A percentile compares a stretch with the other conserved stretches of the same genome.
These are phyloP conservation scores for Erynnis tages DNA, from an alignment of 2,888 invertebrate species.

Conservation along the genomic window DNA sequence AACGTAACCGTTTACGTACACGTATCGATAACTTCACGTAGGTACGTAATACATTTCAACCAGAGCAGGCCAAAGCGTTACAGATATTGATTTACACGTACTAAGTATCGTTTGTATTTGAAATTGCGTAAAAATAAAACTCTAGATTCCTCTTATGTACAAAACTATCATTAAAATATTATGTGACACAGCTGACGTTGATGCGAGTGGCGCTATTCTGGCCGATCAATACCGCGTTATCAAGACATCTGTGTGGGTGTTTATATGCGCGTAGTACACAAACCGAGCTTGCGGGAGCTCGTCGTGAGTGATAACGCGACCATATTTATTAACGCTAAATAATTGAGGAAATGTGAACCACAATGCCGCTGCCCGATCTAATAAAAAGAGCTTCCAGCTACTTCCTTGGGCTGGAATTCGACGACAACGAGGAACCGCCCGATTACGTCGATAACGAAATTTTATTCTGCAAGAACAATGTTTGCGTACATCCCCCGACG, in stretches of 20 bases:
- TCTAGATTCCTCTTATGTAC: no score
- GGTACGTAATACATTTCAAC: background rate
- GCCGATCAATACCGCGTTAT: slow-evolving; percentile 76
- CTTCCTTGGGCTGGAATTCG: slow-evolving; percentile 86
- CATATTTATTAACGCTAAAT: slow-evolving; percentile 34
- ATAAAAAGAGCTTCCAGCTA: slow-evolving; percentile 90
- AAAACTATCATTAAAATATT: slow-evolving; percentile 2
- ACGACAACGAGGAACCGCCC: slow-evolving; percentile 81
- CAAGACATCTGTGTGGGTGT: slow-evolving; percentile 71
- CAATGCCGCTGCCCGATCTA: slow-evolving; percentile 89
- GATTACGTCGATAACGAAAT: slow-evolving; percentile 92
- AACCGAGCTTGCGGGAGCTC: slow-evolving; percentile 60
- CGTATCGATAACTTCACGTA: background rate
- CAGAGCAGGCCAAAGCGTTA: background rate
- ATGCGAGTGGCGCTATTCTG: slow-evolving; percentile 47
- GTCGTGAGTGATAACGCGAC: slow-evolving; percentile 56
- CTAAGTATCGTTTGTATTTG: no score
- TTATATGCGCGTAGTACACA: slow-evolving; percentile 75
- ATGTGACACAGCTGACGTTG: slow-evolving; percentile 22
- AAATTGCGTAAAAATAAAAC: background rate
- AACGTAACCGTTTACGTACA: no score
- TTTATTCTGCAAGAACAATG: slow-evolving; percentile 96
- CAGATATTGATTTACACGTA: no score
- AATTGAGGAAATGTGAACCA: slow-evolving; percentile 63
- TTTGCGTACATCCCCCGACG: slow-evolving; percentile 97